Evolutionary conservation across 2,888 invertebrate genomes (phyloP).

Genomic region (Marasmarcha lunaedactyla): DNA sequence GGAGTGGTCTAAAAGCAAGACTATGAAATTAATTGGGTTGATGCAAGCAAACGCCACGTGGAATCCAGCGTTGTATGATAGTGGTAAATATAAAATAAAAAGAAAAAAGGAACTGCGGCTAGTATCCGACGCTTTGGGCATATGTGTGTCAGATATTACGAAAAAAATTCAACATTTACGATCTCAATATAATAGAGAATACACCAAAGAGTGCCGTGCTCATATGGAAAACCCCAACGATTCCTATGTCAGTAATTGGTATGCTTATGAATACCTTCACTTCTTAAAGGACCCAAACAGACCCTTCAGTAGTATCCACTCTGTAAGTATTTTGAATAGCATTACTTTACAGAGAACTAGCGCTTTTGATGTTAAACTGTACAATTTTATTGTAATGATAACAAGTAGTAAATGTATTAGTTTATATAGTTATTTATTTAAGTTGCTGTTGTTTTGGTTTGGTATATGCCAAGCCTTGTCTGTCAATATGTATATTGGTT

Average conservation of each 20-base stretch:
- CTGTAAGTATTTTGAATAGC: too few species aligned
- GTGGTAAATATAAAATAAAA: constrained; percentile 54
- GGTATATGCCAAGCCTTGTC: too few species aligned
- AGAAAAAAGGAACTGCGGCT: constrained; percentile 48
- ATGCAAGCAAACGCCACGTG: constrained; percentile 56
- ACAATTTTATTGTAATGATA: too few species aligned
- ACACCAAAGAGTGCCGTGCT: constrained; percentile 63
- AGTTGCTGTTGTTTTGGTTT: too few species aligned
- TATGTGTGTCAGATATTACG: constrained; percentile 58
- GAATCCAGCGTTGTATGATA: constrained; percentile 54
- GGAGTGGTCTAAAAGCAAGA: constrained; percentile 65
- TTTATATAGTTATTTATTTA: too few species aligned
- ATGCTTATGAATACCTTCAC: constrained; percentile 70
- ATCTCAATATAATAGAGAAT: constrained; percentile 73
- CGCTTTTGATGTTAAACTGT: too few species aligned
- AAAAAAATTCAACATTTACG: constrained; percentile 73
- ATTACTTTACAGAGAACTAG: too few species aligned
- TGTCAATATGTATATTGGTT: too few species aligned
- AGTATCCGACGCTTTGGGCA: constrained; percentile 44
- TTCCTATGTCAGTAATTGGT: constrained; percentile 62
- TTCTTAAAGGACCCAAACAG: constrained; percentile 70
- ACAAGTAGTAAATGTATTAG: too few species aligned
- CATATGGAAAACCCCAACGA: constrained; percentile 60
- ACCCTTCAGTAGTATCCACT: constrained; percentile 43
- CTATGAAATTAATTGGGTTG: constrained; percentile 53